A percentile compares a stretch with the other conserved stretches of the same genome.
Evolutionary conservation across 2,113 vertebrate genomes (phyloP).

Genomic region (Anser brachyrhynchus): DNA sequence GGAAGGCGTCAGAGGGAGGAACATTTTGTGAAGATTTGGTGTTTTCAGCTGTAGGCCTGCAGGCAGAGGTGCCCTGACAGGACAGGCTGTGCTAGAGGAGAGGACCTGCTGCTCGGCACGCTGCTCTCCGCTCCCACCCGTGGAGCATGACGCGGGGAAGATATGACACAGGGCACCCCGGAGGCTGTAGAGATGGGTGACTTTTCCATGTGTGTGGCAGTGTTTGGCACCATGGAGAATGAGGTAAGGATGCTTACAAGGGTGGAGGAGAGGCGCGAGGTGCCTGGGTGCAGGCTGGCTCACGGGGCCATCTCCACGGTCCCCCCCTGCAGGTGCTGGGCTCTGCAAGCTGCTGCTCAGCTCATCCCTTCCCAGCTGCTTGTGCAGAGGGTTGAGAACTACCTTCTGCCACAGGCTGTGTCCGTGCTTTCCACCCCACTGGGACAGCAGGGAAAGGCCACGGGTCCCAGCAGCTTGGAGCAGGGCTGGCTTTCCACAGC

Average conservation of each 20-base stretch:
- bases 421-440: not conserved
- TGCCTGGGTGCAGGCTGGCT: not conserved
- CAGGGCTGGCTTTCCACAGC: not conserved
- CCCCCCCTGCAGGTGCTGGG: not conserved
- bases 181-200: not conserved
- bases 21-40: not conserved
- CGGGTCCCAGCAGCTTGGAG: not conserved
- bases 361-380: not conserved
- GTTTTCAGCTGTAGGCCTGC: not conserved
- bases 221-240: not conserved
- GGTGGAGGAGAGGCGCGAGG: not conserved
- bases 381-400: not conserved
- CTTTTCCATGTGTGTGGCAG: not conserved
- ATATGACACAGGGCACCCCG: not conserved
- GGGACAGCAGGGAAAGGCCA: not conserved
- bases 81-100: not conserved
- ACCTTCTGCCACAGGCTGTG: not conserved
- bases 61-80: not conserved
- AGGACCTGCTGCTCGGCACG: not conserved
- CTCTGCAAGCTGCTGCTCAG: not conserved
- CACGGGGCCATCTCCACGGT: rapidly evolving
- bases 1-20: not conserved
- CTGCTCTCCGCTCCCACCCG: not conserved
- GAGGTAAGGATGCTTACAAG: rapidly evolving
- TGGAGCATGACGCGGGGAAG: not conserved